Evolutionary conservation across 2,888 invertebrate genomes (phyloP).

Genomic region (Ophioninae sp.): DNA sequence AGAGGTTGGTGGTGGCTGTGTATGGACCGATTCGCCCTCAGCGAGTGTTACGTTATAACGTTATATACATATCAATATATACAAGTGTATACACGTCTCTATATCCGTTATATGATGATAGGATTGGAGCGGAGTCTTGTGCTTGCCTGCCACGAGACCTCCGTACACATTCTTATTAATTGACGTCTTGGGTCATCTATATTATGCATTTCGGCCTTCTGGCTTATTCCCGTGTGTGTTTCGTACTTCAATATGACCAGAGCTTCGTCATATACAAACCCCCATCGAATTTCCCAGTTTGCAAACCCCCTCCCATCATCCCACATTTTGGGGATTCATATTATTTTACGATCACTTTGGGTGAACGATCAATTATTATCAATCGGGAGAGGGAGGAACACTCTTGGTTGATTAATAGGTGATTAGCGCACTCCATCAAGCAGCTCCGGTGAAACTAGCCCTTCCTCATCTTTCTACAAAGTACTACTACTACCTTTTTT

Average conservation of each 20-base stretch:
- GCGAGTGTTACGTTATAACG: slow-evolving; percentile 13
- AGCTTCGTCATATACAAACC: slow-evolving; percentile 33
- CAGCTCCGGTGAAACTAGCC: slow-evolving; percentile 66
- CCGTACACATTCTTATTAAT: slow-evolving; percentile 80
- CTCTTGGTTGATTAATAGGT: slow-evolving; percentile 70
- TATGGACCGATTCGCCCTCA: slow-evolving; percentile 31
- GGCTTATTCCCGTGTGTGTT: slow-evolving; percentile 73
- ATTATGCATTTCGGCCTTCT: slow-evolving; percentile 75
- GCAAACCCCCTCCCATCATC: neutral
- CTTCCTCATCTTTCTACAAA: slow-evolving; percentile 52
- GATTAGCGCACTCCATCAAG: slow-evolving; percentile 73
- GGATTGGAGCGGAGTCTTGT: slow-evolving; percentile 64
- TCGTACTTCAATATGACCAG: slow-evolving; percentile 69
- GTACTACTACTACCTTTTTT: slow-evolving; percentile 11
- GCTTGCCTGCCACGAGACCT: slow-evolving; percentile 74
- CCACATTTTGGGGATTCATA: neutral
- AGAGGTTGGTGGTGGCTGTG: slow-evolving; percentile 24
- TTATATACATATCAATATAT: slow-evolving; percentile 36
- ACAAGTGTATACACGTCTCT: slow-evolving; percentile 32
- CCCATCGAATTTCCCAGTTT: slow-evolving; percentile 50
- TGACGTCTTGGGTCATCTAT: slow-evolving; percentile 75
- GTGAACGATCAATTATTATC: slow-evolving; percentile 63
- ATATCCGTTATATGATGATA: slow-evolving; percentile 47
- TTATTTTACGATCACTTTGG: slow-evolving; percentile 38
- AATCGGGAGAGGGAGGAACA: slow-evolving; percentile 21